Percentiles rank a stretch among this genome's conserved stretches.
Evolutionary conservation across 1,140 invertebrate species (phyloP).

Genomic region (Drosophila biarmipes): DNA sequence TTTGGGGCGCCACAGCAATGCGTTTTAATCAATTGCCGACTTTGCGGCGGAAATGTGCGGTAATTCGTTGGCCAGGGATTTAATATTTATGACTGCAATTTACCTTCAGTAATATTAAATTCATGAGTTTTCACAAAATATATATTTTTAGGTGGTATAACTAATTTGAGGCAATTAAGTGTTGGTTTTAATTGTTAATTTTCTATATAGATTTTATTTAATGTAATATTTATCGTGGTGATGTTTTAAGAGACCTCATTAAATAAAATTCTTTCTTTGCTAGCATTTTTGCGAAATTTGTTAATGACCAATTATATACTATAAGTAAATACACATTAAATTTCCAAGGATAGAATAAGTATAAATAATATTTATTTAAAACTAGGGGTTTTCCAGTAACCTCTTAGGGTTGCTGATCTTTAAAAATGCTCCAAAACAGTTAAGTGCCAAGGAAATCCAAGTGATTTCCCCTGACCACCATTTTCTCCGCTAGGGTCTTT

Average conservation of each 20-base stretch:
- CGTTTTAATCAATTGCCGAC: slow-evolving; percentile 15
- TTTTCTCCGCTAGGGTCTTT: not conserved
- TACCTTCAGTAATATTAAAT: not conserved
- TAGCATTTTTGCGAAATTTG: no score
- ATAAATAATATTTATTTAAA: no score
- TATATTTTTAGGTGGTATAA: not conserved
- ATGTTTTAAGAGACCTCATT: no score
- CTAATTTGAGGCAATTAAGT: not conserved
- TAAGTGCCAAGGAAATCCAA: no score
- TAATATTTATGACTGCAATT: slow-evolving; percentile 11
- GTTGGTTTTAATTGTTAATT: no score
- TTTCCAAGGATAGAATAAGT: no score
- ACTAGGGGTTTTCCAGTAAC: not conserved
- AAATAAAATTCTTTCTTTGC: no score
- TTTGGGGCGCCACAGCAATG: slow-evolving; percentile 18
- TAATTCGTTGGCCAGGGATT: not conserved
- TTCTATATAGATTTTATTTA: no score
- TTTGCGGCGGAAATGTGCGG: slow-evolving; percentile 12
- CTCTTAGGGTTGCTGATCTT: not conserved
- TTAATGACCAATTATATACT: no score
- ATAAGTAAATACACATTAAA: no score
- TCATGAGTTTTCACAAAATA: not conserved
- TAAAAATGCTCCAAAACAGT: not conserved
- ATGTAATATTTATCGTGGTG: no score
- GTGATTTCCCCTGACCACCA: slow-evolving; percentile 9